Conservation (phyloP, 2,888 invertebrate species). For the Sminthurides aquaticus region DNA sequence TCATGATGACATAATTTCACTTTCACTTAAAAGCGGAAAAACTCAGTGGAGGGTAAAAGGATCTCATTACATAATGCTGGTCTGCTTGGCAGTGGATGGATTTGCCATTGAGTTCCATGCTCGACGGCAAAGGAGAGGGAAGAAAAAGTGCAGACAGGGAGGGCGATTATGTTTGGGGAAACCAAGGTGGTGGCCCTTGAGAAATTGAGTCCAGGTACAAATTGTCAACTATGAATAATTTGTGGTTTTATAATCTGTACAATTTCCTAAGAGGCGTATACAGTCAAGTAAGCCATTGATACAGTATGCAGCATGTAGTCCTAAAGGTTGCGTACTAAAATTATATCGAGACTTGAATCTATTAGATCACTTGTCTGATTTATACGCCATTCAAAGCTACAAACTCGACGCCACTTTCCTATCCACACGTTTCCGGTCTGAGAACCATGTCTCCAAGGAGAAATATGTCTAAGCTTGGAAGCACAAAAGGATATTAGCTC, state of each 20-base stretch:
- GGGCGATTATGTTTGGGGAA: neutral
- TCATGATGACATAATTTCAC: slow-evolving; percentile 35
- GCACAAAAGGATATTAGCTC: too few relatives aligned
- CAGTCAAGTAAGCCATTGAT: too few relatives aligned
- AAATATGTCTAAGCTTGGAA: too few relatives aligned
- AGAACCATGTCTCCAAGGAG: too few relatives aligned
- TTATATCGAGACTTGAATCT: too few relatives aligned
- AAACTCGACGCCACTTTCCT: too few relatives aligned
- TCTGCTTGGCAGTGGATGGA: too few relatives aligned
- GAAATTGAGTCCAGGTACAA: neutral
- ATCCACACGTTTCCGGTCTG: neutral
- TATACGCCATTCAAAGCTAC: too few relatives aligned
- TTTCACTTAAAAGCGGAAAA: slow-evolving; percentile 35
- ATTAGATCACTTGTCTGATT: too few relatives aligned
- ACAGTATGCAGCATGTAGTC: too few relatives aligned
- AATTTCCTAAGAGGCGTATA: too few relatives aligned
- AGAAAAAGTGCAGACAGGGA: neutral
- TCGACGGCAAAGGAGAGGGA: neutral
- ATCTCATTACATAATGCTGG: slow-evolving; percentile 27
- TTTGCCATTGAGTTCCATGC: slow-evolving; percentile 20
- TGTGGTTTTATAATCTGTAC: neutral
- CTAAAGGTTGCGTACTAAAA: too few relatives aligned
- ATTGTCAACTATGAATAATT: neutral
- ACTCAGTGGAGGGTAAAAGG: slow-evolving; percentile 21
- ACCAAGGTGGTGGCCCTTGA: neutral